A percentile compares a stretch with the other conserved stretches of the same genome.
These are phyloP conservation scores for Rhingia rostrata DNA, from an alignment of 2,888 invertebrate genomes.

Conservation along the genomic window DNA sequence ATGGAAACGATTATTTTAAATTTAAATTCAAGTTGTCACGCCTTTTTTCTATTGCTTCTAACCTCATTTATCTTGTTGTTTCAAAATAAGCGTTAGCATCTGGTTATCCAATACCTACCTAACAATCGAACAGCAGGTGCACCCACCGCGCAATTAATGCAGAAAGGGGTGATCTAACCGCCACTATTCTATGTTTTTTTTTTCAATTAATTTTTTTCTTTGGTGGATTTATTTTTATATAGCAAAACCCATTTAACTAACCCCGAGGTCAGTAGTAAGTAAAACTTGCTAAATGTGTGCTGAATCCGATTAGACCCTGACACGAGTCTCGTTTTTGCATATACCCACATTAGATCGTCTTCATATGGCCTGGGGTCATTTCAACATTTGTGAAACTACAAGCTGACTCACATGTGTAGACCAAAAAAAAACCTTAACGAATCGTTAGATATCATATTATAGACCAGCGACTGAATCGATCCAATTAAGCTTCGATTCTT, in stretches of 20 bases:
- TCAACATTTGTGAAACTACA: background rate
- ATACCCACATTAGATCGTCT: too few species aligned
- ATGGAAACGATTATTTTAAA: conserved; percentile 18
- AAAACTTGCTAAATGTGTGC: background rate
- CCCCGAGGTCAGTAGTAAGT: background rate
- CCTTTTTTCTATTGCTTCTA: conserved; percentile 18
- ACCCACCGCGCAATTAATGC: background rate
- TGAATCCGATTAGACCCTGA: background rate
- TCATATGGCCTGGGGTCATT: background rate
- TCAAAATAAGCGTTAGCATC: background rate
- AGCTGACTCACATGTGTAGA: too few species aligned
- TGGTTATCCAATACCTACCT: conserved; percentile 2
- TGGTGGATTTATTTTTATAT: too few species aligned
- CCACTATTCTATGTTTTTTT: too few species aligned
- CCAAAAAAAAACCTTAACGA: too few species aligned
- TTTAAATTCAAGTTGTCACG: conserved; percentile 23
- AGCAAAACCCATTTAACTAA: background rate
- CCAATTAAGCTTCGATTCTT: conserved; percentile 28
- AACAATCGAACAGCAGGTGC: conserved; percentile 11
- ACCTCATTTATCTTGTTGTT: background rate
- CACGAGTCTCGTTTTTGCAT: background rate
- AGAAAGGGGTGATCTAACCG: conserved; percentile 1
- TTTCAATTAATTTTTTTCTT: too few species aligned
- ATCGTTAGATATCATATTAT: background rate
- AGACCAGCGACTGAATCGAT: conserved; percentile 16